Conservation (phyloP, 2,113 vertebrate genomes). For the Peromyscus californicus region DNA sequence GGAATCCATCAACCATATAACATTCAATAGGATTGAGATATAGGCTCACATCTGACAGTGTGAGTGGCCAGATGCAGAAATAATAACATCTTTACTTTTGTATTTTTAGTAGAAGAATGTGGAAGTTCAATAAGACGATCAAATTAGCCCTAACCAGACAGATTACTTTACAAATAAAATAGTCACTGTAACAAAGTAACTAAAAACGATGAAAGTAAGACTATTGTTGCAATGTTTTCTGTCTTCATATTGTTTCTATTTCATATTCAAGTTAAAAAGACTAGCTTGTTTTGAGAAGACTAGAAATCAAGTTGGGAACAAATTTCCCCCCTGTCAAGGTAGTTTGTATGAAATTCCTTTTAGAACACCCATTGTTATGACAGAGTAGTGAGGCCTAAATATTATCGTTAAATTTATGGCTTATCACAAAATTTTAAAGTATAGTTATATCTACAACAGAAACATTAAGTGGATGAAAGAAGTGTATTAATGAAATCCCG, state of each 20-base stretch:
- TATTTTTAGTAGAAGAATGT: background rate
- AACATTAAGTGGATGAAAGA: constrained; percentile 40
- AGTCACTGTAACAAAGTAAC: background rate
- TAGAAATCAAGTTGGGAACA: background rate
- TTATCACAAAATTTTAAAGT: background rate
- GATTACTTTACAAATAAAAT: background rate
- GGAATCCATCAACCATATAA: background rate
- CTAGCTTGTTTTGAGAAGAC: background rate
- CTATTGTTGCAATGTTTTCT: background rate
- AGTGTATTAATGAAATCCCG: background rate
- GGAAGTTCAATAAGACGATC: background rate
- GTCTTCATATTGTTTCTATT: constrained; percentile 8
- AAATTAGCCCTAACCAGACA: background rate
- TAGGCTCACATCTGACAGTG: background rate
- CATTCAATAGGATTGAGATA: background rate
- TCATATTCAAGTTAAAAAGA: constrained; percentile 5
- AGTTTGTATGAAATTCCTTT: background rate
- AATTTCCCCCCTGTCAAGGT: background rate
- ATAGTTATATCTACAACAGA: background rate
- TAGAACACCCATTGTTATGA: background rate
- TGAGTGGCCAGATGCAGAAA: background rate
- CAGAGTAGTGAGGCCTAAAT: background rate
- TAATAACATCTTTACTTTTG: background rate
- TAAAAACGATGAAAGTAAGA: background rate
- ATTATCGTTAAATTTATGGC: background rate